phyloP scores from a whole-genome alignment of 1,140 invertebrate genomes.

The Macrobrachium rosenbergii region DNA sequence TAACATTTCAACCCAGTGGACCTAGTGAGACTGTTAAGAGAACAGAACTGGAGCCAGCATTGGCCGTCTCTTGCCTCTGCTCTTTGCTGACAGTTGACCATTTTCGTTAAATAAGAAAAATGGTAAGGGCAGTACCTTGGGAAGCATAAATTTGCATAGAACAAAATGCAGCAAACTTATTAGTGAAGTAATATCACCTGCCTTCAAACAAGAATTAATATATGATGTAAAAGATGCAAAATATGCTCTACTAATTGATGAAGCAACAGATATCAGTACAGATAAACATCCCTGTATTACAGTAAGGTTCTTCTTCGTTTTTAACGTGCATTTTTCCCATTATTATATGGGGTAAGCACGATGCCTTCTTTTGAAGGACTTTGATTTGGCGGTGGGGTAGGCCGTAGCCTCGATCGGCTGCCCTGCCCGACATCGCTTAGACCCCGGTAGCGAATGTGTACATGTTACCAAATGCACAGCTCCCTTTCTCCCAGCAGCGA shows the following conservation, averaged over 20 bases:
- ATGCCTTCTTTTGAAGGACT: too few species aligned
- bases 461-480: too few species aligned
- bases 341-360: too few species aligned
- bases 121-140: not conserved
- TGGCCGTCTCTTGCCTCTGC: slow-evolving; percentile 1
- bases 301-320: too few species aligned
- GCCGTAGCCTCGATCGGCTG: too few species aligned
- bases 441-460: too few species aligned
- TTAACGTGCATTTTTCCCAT: too few species aligned
- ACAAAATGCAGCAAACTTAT: slow-evolving; percentile 42
- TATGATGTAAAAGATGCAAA: slow-evolving; percentile 34
- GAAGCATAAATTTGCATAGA: slow-evolving; percentile 12
- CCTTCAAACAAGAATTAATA: slow-evolving; percentile 30
- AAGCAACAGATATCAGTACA: slow-evolving; percentile 5
- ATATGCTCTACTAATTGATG: slow-evolving; percentile 36
- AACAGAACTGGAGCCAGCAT: not conserved
- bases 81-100: not conserved
- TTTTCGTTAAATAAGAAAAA: slow-evolving; percentile 5
- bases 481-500: too few species aligned
- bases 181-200: slow-evolving; percentile 30
- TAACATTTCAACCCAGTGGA: slow-evolving; percentile 3
- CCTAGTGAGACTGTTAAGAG: slow-evolving; percentile 4
- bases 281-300: slow-evolving; percentile 40
- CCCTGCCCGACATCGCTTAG: too few species aligned
- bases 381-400: too few species aligned